phyloP scores from a whole-genome alignment of 2,797 vertebrate species.

The Coilia nasus region DNA sequence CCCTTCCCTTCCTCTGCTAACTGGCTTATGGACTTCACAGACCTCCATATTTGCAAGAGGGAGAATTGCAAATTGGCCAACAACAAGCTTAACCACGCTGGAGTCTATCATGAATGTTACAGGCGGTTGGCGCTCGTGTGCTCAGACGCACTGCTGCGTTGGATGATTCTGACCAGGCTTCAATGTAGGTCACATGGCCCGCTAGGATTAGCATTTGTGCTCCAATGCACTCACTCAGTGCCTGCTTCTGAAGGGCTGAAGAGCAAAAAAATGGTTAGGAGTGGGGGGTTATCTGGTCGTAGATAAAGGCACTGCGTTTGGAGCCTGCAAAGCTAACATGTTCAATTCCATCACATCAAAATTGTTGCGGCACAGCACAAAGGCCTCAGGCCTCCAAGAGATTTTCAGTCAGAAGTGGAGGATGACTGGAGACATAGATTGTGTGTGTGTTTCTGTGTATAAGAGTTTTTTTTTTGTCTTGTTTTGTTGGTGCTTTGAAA shows the following conservation, averaged over 20 bases:
- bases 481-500: background rate
- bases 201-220: conserved; percentile 62
- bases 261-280: background rate
- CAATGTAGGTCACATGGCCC: conserved; percentile 53
- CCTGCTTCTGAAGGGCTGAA: conserved; percentile 59
- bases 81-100: conserved; percentile 56
- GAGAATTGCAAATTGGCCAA: conserved; percentile 54
- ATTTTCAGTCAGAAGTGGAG: background rate
- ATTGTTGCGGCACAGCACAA: background rate
- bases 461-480: background rate
- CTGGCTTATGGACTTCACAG: conserved; percentile 66
- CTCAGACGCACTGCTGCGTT: conserved; percentile 45
- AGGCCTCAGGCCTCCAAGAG: background rate
- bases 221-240: conserved; percentile 49
- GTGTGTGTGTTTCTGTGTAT: background rate
- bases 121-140: conserved; percentile 41
- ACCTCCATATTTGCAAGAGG: conserved; percentile 56
- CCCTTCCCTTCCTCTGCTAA: conserved; percentile 54
- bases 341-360: conserved; percentile 54
- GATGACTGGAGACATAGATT: background rate
- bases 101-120: conserved; percentile 56
- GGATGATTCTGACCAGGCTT: conserved; percentile 42
- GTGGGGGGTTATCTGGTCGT: background rate
- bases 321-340: conserved; percentile 47
- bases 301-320: conserved; percentile 51